Conservation (phyloP, 2,797 vertebrate genomes). For the Amblyraja radiata region DNA sequence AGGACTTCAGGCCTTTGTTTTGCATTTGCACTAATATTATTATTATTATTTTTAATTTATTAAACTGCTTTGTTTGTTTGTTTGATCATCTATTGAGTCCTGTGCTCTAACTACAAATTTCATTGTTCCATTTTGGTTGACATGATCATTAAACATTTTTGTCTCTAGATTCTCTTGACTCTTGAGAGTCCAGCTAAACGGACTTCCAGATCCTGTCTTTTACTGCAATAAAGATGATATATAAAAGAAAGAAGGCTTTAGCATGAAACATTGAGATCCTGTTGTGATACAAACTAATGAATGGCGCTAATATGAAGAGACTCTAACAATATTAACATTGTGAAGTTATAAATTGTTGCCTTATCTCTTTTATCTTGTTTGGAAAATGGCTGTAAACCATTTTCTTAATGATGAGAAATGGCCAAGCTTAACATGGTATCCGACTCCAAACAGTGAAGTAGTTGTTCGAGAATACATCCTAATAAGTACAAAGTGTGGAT, state of each 20-base stretch:
- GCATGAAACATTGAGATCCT: background rate
- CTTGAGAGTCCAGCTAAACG: background rate
- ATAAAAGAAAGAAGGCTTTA: background rate
- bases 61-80: no score
- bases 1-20: no score
- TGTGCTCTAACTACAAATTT: no score
- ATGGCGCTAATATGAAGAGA: background rate
- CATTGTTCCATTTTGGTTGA: no score
- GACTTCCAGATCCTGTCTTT: background rate
- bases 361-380: background rate
- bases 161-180: no score
- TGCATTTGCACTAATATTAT: no score
- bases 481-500: background rate
- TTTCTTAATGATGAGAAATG: background rate
- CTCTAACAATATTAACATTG: background rate
- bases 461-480: background rate
- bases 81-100: no score
- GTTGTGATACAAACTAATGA: background rate
- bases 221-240: background rate
- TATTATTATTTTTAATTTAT: no score
- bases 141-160: no score
- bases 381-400: background rate
- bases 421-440: no score
- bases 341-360: background rate
- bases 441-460: background rate